Base-by-base conservation (phyloP, 2,797 vertebrate genomes). In the Rhinophrynus dorsalis region DNA sequence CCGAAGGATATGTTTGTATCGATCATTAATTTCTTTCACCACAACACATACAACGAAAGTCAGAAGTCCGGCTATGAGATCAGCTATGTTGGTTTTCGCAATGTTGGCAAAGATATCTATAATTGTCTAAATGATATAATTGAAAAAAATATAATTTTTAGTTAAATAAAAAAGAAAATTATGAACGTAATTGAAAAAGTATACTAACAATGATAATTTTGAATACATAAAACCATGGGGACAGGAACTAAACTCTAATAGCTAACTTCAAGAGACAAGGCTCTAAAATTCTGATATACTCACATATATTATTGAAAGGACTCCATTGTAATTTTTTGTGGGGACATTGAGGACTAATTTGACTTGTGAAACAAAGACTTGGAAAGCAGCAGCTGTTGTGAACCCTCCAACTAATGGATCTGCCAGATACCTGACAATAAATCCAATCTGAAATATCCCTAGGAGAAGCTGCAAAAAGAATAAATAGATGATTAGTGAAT, bases 351-450 rank as follows among this genome's bases (percentile, higher is more conserved):
- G 84, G 47, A 94, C 76, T 27, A 89, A 87, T 87, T 93, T 94
- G 58, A 95, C 24, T 76, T 95, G 93, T 58, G 92, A 92, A 33
- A 94, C 84, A 30, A 95, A 80, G 35, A 94, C 94, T 80, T 93
- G 91, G 76, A 94, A 87, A 70, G 94, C 92, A 64, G 92, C 93
- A 45, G 92, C 93, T 33, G 93, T 95, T 66, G 93, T 95, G 76
- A 94, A 94, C 33, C 93, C 93, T 2, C 92, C 92, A 65, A 95
- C 84, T 48, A 95, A 72, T 26, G 93, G 92, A 61, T 94, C 93
- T 73, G 91, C 92, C 71, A 94, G 83, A 77, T 94, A 94, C 32
- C 91, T 82, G 76, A 93, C 91, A 77, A 94, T 88, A 81, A 93
- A 95, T 68, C 93, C 93, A 75, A 93, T 87, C 75, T 92, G 91